phyloP scores from a whole-genome alignment of 2,888 invertebrate species.

The Chloroclystis v-ata region DNA sequence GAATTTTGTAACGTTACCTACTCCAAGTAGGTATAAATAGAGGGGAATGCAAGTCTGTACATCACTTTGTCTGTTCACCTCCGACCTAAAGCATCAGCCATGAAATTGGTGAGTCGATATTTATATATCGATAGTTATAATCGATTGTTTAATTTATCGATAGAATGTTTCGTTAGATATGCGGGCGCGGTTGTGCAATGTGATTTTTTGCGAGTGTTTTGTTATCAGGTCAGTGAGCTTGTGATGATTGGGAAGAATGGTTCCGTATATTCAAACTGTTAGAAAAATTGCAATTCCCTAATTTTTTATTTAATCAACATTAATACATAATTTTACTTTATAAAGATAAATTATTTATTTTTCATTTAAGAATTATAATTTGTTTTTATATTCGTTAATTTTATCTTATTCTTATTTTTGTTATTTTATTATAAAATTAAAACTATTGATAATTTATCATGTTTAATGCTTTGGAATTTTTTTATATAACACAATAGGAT shows the following conservation, averaged over 20 bases:
- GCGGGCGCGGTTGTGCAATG: constrained; percentile 21
- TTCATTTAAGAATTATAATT: too few relatives aligned
- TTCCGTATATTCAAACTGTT: constrained; percentile 10
- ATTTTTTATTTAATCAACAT: too few relatives aligned
- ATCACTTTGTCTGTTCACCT: constrained; percentile 64
- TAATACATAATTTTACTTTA: too few relatives aligned
- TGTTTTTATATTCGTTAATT: background rate
- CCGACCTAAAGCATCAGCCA: constrained; percentile 53
- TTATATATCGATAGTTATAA: constrained; percentile 9
- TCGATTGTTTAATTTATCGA: constrained; percentile 21
- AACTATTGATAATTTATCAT: too few relatives aligned
- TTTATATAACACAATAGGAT: too few relatives aligned
- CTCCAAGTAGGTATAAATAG: constrained; percentile 54
- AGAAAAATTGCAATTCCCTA: too few relatives aligned
- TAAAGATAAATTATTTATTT: too few relatives aligned
- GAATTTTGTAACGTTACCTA: constrained; percentile 57
- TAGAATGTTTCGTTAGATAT: constrained; percentile 15
- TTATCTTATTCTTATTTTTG: too few relatives aligned
- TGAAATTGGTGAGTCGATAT: constrained; percentile 65
- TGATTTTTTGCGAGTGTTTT: constrained; percentile 21
- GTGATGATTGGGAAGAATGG: background rate
- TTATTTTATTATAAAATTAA: too few relatives aligned
- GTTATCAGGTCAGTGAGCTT: constrained; percentile 10
- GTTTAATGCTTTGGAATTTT: too few relatives aligned
- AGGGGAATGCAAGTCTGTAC: constrained; percentile 35